A percentile compares a stretch with the other conserved stretches of the same genome.
These are phyloP conservation scores for Platyura marginata DNA, from an alignment of 1,140 invertebrate species.

Conservation along the genomic window DNA sequence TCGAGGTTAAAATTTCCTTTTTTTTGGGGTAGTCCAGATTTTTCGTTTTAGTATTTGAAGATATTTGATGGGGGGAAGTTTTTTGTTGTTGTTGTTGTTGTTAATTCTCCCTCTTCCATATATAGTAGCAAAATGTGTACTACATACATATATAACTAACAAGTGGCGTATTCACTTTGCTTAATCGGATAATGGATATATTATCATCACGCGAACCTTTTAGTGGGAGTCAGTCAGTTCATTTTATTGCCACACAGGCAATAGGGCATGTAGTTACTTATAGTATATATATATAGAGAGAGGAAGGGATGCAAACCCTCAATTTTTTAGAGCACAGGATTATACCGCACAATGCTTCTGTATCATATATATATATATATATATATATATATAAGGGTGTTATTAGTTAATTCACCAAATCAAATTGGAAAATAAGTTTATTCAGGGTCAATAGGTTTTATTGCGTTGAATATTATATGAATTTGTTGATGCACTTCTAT, in stretches of 20 bases:
- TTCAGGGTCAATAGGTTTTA: constrained; percentile 1
- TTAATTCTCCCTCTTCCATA: no score
- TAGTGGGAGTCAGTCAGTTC: background rate
- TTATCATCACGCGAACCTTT: background rate
- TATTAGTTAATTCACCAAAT: constrained; percentile 1
- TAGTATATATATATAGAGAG: background rate
- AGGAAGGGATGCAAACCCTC: background rate
- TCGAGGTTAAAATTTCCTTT: no score
- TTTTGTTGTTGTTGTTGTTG: no score
- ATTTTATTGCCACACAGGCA: background rate
- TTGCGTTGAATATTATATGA: background rate
- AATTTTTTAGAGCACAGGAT: background rate
- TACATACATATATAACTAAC: no score
- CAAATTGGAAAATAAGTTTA: constrained; percentile 1
- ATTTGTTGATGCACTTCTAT: no score
- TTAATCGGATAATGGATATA: constrained; percentile 3
- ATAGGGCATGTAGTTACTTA: background rate
- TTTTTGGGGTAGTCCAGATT: no score
- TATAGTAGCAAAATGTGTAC: no score
- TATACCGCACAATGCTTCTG: background rate
- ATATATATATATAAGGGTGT: background rate
- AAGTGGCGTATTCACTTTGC: constrained; percentile 2
- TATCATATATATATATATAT: background rate
- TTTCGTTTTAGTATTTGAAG: no score
- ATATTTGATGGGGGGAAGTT: no score